These are phyloP conservation scores for Aegithalos caudatus DNA, from an alignment of 2,113 vertebrate species.

Conservation along the genomic window DNA sequence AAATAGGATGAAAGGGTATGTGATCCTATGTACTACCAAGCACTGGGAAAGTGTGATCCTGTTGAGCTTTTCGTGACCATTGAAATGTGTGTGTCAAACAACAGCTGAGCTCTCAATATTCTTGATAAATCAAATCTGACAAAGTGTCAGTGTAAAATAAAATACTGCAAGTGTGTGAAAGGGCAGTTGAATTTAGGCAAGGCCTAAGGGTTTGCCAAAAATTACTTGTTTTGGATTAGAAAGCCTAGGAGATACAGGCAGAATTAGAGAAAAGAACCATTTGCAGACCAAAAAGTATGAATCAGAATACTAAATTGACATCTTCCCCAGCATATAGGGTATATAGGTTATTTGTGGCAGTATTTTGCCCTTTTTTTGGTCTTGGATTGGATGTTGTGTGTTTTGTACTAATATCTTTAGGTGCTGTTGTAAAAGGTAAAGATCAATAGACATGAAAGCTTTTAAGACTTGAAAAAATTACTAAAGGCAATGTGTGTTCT, in stretches of 20 bases:
- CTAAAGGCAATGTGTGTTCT: constrained; percentile 26
- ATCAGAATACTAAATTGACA: neutral
- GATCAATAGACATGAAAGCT: neutral
- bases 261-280: neutral
- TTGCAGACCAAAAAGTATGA: neutral
- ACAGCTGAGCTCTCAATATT: neutral
- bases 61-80: neutral
- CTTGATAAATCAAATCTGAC: neutral
- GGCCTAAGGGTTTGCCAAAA: neutral
- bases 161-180: neutral
- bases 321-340: rapidly evolving
- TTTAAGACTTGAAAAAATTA: neutral
- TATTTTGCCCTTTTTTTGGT: neutral
- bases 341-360: neutral
- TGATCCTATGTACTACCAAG: neutral
- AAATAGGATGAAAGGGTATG: neutral
- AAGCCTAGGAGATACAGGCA: neutral
- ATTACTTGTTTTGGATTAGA: neutral
- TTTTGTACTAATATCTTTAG: neutral
- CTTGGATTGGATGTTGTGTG: neutral
- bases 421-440: neutral
- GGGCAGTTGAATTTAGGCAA: neutral
- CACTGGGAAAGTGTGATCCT: neutral
- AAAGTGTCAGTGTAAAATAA: neutral
- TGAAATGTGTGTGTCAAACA: neutral